Base-by-base conservation (phyloP, 1,140 invertebrate genomes). In the Marisa cornuarietis region DNA sequence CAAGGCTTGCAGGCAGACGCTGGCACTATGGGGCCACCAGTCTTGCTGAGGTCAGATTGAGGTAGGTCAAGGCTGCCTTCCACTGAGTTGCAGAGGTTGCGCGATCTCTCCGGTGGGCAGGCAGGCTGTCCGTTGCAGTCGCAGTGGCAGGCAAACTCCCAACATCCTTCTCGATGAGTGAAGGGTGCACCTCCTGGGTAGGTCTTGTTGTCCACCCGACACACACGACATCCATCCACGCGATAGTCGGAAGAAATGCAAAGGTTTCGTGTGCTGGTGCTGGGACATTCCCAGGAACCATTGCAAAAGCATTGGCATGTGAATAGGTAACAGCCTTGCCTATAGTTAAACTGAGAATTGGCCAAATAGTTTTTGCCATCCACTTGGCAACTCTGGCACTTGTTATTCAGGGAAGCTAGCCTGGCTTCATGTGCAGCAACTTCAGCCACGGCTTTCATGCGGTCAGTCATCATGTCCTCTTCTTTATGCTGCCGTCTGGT, bases 271-370 rank as follows among this genome's bases (percentile, higher is more conserved):
- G 81, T 81, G 31, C 79, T 72, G 18, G 84, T 81, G 10, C 81
- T 49, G 8, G 84, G 84, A 65, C 86, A 87, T 13, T 79, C 81
- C 52, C 65, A 83, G 0, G 83, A 81, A 9, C 86, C 86, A 78
- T 87, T 83, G 73, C 84, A 85, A 65, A 80, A 80, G 73, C 86
- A 87, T n/a, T 85, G 81, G 75, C 86, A 87, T 24, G 81, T 84
- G 71, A 79, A 83, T 20, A 81, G 78, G 22, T 75, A 69, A 58
- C 86, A 87, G 22, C 77, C 82, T n/a, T 80, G 58, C 0, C 82
- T 78, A 68, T 81, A 83, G 52, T 85, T 76, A 49, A 85, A 85
- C 18, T 79, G 58, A 7, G 68, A 69, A 6, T 82, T 74, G 20
- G 76, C 42, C 9, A 79, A 63, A 58, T 80, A 84, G 16, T 72